Conservation (phyloP, 2,113 vertebrate species). For the Neolamprologus tretocephalus region DNA sequence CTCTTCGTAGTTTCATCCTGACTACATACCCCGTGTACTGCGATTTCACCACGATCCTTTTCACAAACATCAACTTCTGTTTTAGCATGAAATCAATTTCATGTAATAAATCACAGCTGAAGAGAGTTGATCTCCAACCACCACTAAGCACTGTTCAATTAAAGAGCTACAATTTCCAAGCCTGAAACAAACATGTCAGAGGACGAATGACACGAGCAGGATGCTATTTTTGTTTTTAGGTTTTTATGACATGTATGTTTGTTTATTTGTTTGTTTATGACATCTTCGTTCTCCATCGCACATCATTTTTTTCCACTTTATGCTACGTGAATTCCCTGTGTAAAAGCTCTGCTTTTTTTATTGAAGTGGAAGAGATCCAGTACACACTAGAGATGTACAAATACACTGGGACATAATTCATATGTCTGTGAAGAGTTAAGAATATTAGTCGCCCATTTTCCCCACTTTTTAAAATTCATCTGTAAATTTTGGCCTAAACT, state of each 20-base stretch:
- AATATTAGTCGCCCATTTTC: background rate
- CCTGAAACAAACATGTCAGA: background rate
- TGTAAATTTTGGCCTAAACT: background rate
- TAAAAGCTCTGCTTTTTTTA: background rate
- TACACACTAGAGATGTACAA: background rate
- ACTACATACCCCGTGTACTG: background rate
- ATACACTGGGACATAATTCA: background rate
- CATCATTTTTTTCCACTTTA: background rate
- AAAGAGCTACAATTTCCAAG: background rate
- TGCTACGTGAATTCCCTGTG: background rate
- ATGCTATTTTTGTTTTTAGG: background rate
- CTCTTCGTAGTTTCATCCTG: background rate
- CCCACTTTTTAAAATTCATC: background rate
- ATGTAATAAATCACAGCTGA: background rate
- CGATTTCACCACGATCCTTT: background rate
- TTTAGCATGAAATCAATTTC: background rate
- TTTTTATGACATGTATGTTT: background rate
- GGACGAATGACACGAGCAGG: background rate
- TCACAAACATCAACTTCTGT: background rate
- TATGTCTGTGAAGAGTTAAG: background rate
- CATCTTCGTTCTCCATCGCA: background rate
- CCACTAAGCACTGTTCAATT: background rate
- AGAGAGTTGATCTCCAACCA: background rate
- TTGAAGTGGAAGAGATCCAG: background rate
- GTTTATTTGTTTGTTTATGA: background rate